These are phyloP conservation scores for Eupithecia inturbata DNA, from an alignment of 2,888 invertebrate genomes.

Conservation along the genomic window DNA sequence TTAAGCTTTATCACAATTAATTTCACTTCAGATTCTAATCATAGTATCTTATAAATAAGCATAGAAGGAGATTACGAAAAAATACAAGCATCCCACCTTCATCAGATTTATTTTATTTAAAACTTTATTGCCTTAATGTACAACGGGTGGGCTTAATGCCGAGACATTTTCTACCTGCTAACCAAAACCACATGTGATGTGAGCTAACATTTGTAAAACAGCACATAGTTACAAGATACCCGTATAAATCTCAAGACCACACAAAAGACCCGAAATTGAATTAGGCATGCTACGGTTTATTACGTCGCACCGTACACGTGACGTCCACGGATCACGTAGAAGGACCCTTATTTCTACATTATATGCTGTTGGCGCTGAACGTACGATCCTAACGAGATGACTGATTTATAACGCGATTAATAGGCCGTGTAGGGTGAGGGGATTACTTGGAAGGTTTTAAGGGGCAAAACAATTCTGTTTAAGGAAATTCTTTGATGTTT, in stretches of 20 bases:
- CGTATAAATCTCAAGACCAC: conserved; percentile 63
- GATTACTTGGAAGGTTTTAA: conserved; percentile 29
- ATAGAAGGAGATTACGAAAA: too few relatives aligned
- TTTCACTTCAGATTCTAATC: too few relatives aligned
- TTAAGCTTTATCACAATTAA: too few relatives aligned
- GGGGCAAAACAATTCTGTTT: conserved; percentile 17
- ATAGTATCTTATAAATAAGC: too few relatives aligned
- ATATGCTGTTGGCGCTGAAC: conserved; percentile 47
- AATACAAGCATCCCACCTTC: too few relatives aligned
- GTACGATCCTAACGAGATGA: conserved; percentile 31
- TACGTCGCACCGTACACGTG: conserved; percentile 67
- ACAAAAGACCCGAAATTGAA: conserved; percentile 72
- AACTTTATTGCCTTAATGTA: too few relatives aligned
- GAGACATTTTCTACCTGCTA: too few relatives aligned
- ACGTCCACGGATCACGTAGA: conserved; percentile 58
- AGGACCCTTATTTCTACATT: conserved; percentile 65
- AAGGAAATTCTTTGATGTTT: conserved; percentile 13
- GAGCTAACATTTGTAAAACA: background rate
- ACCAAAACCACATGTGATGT: background rate
- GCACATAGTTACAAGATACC: conserved; percentile 33
- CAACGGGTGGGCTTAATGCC: too few relatives aligned
- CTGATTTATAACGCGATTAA: conserved; percentile 38
- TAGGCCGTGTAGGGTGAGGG: conserved; percentile 32
- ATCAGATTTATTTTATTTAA: too few relatives aligned
- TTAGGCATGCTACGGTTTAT: conserved; percentile 73